Evolutionary conservation across 2,113 vertebrate species (phyloP).

Genomic region (Paradoxurus hermaphroditus): DNA sequence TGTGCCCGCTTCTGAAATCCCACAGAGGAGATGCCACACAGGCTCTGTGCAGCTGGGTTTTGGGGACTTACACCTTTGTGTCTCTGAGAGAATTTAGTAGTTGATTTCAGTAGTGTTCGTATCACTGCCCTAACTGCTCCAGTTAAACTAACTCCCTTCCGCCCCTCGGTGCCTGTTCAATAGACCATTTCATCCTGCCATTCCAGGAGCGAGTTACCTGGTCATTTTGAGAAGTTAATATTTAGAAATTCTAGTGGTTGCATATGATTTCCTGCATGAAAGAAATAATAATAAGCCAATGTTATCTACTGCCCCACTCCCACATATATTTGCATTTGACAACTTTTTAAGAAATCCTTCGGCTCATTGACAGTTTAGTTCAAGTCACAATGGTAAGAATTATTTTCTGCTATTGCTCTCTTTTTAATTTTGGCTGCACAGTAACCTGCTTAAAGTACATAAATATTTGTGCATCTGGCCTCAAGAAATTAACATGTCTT

Average conservation of each 20-base stretch:
- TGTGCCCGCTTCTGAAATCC: not conserved
- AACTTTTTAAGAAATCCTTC: not conserved
- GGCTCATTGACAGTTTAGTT: conserved; percentile 13
- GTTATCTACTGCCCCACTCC: conserved; percentile 62
- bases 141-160: not conserved
- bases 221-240: conserved; percentile 62
- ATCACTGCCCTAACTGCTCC: not conserved
- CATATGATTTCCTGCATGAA: conserved; percentile 33
- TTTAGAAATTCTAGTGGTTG: conserved; percentile 45
- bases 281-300: conserved; percentile 28
- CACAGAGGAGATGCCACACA: not conserved
- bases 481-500: conserved; percentile 70
- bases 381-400: conserved; percentile 56
- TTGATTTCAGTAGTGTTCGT: not conserved
- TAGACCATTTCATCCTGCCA: conserved; percentile 1
- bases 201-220: conserved; percentile 11
- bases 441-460: conserved; percentile 31
- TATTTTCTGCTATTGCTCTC: conserved; percentile 45
- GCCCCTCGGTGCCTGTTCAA: not conserved
- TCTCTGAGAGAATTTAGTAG: not conserved
- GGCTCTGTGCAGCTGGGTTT: not conserved
- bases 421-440: conserved; percentile 54
- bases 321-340: conserved; percentile 30
- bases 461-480: conserved; percentile 48
- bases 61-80: not conserved